A percentile compares a stretch with the other conserved stretches of the same genome.
Evolutionary conservation across 2,888 invertebrate species (phyloP).

Genomic region (Chrysomela aeneicollis): DNA sequence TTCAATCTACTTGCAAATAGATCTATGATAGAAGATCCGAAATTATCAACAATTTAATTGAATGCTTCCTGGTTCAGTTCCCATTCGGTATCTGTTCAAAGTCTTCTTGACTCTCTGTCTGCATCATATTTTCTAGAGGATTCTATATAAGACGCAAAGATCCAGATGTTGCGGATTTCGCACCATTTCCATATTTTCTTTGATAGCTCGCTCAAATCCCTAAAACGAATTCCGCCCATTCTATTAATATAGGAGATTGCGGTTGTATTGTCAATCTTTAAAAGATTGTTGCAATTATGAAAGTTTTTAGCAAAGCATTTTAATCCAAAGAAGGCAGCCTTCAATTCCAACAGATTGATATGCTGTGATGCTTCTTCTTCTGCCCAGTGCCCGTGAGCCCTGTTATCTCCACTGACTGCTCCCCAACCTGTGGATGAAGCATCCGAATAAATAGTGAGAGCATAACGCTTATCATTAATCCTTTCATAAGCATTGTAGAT

Average conservation of each 20-base stretch:
- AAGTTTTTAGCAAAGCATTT: slow-evolving; percentile 19
- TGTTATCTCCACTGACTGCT: neutral
- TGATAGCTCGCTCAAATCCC: slow-evolving; percentile 16
- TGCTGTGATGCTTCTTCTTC: neutral
- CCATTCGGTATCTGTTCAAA: slow-evolving; percentile 8
- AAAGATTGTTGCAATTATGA: neutral
- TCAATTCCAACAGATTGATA: slow-evolving; percentile 23
- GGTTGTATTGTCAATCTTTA: slow-evolving; percentile 23
- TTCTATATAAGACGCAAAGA: slow-evolving; percentile 27
- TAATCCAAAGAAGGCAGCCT: slow-evolving; percentile 18
- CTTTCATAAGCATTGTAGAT: neutral
- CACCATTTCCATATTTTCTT: slow-evolving; percentile 27
- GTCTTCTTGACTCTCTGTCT: slow-evolving; percentile 3
- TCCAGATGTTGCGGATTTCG: slow-evolving; percentile 16
- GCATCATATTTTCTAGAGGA: slow-evolving; percentile 19
- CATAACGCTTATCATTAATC: neutral
- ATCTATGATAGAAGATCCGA: slow-evolving; percentile 20
- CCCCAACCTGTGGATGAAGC: slow-evolving; percentile 3
- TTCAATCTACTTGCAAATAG: slow-evolving; percentile 25
- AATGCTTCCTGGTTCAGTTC: neutral
- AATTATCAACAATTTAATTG: neutral
- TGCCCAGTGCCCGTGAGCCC: neutral
- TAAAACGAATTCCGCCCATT: slow-evolving; percentile 23
- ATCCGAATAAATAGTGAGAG: slow-evolving; percentile 3
- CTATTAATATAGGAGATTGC: slow-evolving; percentile 26